Evolutionary conservation across 1,140 invertebrate species (phyloP), one percentile per base, ranked within the genome.

Genomic region (Littorina saxatilis): DNA sequence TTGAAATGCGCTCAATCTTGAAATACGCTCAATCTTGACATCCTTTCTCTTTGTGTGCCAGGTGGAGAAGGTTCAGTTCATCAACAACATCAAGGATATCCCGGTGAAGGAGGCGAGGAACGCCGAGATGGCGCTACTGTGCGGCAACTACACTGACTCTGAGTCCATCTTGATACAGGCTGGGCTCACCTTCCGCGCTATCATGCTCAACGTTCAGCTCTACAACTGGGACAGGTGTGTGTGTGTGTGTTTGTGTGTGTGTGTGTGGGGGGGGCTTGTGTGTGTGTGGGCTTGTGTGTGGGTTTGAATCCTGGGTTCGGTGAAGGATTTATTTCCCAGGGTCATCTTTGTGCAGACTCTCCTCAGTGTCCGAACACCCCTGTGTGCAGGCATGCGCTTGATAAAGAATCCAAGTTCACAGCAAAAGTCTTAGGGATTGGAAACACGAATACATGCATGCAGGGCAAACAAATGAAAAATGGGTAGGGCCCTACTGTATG

Each of bases 41-140:
- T 17, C 43, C 43, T 58, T 20, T 35, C 13, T 35, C 29, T n/a
- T 61, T 43, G 37, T n/a, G n/a, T n/a, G n/a, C n/a, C 79, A 93
- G 94, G 95, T 95, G 68, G 97, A 99, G 87, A 98, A 98, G 95
- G 97, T 99, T 0, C 94, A 95, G 86, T 98, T 97, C 89, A 96
- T 99, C 77, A 95, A 96, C 89, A 94, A 97, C 86, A 95, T 98
- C 35, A 96, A 97, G 91, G 91, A 94, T 77, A 92, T 94, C 37
- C 92, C 93, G 27, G 88, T 92, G n/a, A 93, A 94, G 80, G 94
- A 95, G 77, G 92, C 96, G 75, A 94, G 95, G 88, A 94, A 95
- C 88, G 96, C 97, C n/a, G 95, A 96, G 91, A 95, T 96, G 91
- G 95, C 96, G 0, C 90, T 98, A 13, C 92, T 98, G 70, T 94